These are phyloP conservation scores for Mus caroli DNA, from an alignment of 2,797 vertebrate species.

Conservation along the genomic window DNA sequence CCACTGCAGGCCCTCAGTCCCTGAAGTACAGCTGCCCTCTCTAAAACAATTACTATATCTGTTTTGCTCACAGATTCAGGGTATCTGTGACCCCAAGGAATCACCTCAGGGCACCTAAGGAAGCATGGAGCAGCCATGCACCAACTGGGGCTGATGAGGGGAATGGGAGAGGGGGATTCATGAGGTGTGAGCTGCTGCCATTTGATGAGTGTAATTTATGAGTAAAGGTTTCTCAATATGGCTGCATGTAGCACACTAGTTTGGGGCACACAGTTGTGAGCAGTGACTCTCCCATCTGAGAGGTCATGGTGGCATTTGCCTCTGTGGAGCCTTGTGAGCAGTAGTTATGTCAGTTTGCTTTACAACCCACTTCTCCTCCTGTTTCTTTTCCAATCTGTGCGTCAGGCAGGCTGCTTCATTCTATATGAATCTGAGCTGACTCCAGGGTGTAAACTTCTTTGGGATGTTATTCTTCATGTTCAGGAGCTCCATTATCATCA, in stretches of 20 bases:
- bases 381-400: neutral
- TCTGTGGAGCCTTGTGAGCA: neutral
- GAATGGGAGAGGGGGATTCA: rapidly evolving
- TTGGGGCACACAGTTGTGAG: neutral
- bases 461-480: too few species aligned
- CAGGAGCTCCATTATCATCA: neutral
- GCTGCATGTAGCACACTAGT: neutral
- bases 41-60: too few species aligned
- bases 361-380: neutral
- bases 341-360: neutral
- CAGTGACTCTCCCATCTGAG: neutral
- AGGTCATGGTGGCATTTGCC: too few species aligned
- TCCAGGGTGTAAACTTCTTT: neutral
- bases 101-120: neutral
- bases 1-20: too few species aligned
- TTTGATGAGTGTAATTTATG: neutral
- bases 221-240: neutral
- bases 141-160: neutral
- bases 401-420: neutral
- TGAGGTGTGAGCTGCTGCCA: neutral
- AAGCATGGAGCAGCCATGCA: neutral
- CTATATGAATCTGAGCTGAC: neutral
- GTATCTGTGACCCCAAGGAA: neutral
- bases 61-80: neutral
- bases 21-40: too few species aligned